Evolutionary conservation across 2,113 vertebrate species (phyloP).

Genomic region (Ardeotis arabs): DNA sequence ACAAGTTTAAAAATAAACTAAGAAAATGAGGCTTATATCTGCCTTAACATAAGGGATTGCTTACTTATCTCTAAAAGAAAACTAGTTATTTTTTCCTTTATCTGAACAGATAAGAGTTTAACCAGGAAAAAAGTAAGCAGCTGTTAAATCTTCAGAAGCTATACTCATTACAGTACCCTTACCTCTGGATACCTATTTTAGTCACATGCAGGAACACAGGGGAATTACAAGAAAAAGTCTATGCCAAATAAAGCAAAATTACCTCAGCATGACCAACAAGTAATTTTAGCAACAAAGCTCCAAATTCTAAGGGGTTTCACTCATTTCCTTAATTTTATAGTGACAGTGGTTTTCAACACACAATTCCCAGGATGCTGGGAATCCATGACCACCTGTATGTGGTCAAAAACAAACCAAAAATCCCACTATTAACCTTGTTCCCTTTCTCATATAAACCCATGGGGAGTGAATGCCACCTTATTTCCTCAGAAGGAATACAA

Average conservation of each 20-base stretch:
- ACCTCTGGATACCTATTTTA: neutral
- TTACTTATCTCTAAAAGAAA: neutral
- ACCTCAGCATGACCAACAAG: neutral
- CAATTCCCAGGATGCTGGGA: neutral
- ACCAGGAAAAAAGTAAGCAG: neutral
- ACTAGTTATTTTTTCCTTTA: neutral
- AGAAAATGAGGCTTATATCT: neutral
- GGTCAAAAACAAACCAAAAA: neutral
- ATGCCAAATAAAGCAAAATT: neutral
- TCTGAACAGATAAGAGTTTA: neutral
- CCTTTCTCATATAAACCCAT: accelerated
- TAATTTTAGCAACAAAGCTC: neutral
- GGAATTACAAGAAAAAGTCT: neutral
- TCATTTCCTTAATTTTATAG: neutral
- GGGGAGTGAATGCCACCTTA: neutral
- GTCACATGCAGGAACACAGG: neutral
- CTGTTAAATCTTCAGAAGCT: neutral
- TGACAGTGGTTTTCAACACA: accelerated
- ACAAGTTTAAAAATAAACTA: neutral
- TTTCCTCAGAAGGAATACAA: neutral
- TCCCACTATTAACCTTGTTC: accelerated
- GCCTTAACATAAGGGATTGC: neutral
- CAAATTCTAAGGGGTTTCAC: neutral
- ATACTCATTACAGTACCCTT: neutral
- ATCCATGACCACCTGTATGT: neutral